These are phyloP conservation scores for Umimayanthus chanpuru DNA, from an alignment of 92 coral and sea anemone species.

Conservation along the genomic window DNA sequence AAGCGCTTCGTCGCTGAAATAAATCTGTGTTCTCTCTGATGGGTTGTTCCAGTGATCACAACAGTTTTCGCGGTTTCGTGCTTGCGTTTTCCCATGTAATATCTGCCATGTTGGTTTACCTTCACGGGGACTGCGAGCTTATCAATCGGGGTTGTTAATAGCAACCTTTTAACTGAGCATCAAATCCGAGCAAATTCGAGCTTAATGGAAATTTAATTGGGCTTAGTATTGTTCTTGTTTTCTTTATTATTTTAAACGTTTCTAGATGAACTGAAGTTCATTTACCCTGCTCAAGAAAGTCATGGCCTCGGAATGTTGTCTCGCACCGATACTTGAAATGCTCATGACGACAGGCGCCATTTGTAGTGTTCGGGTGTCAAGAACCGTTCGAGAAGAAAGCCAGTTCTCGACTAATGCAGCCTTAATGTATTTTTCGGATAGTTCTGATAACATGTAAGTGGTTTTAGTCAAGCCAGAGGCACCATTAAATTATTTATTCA, in stretches of 20 bases:
- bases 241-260: conserved; percentile 73
- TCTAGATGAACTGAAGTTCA: conserved; percentile 46
- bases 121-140: conserved; percentile 42
- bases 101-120: conserved; percentile 31
- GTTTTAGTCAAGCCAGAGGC: conserved; percentile 77
- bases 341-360: conserved; percentile 19
- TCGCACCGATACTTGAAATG: conserved; percentile 12
- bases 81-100: conserved; percentile 6
- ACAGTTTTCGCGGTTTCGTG: conserved; percentile 9
- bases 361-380: conserved; percentile 36
- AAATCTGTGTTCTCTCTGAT: neutral
- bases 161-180: conserved; percentile 97
- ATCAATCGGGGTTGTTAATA: conserved; percentile 88
- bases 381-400: conserved; percentile 15
- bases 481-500: conserved; percentile 62
- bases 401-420: conserved; percentile 11
- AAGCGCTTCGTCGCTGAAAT: neutral
- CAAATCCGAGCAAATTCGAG: conserved; percentile 86
- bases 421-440: conserved; percentile 11
- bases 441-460: conserved; percentile 36
- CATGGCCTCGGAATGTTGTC: conserved; percentile 18
- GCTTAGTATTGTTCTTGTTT: conserved; percentile 83
- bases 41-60: neutral
- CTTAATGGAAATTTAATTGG: conserved; percentile 99
- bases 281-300: conserved; percentile 3